phyloP scores from a whole-genome alignment of 1,140 invertebrate species.

The Trialeurodes vaporariorum region DNA sequence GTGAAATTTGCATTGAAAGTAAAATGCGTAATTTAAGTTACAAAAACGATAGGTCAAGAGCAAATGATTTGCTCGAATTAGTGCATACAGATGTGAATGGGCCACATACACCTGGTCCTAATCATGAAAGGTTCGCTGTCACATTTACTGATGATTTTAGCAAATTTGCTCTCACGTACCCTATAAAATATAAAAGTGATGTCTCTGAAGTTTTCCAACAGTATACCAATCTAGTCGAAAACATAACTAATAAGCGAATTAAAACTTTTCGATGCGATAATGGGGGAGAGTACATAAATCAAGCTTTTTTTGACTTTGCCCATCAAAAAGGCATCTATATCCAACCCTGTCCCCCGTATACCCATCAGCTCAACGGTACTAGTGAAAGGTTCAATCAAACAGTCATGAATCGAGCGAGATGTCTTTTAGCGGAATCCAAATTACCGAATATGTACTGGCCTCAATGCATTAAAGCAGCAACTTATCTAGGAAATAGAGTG shows the following conservation, averaged over 20 bases:
- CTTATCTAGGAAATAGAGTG: no score
- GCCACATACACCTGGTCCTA: conserved; percentile 15
- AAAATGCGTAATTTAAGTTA: conserved; percentile 21
- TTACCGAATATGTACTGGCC: no score
- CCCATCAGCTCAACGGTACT: no score
- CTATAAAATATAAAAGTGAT: conserved; percentile 22
- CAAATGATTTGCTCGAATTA: conserved; percentile 20
- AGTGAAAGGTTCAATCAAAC: no score
- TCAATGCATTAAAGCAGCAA: no score
- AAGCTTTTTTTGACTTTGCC: no score
- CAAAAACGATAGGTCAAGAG: conserved; percentile 12
- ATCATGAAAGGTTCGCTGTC: conserved; percentile 24
- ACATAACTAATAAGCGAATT: conserved; percentile 3
- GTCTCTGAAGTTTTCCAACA: conserved; percentile 20
- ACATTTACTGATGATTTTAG: conserved; percentile 28
- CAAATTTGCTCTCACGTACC: conserved; percentile 22
- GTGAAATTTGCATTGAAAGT: conserved; percentile 19
- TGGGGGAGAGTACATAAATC: no score
- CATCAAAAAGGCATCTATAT: no score
- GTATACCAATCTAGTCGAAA: conserved; percentile 15
- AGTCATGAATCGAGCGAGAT: no score
- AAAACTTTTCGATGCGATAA: no score
- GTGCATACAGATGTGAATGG: conserved; percentile 25
- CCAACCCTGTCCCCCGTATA: no score
- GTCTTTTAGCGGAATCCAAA: no score